Base-by-base conservation (phyloP, 2,888 invertebrate genomes). In the Synanthedon tipuliformis region DNA sequence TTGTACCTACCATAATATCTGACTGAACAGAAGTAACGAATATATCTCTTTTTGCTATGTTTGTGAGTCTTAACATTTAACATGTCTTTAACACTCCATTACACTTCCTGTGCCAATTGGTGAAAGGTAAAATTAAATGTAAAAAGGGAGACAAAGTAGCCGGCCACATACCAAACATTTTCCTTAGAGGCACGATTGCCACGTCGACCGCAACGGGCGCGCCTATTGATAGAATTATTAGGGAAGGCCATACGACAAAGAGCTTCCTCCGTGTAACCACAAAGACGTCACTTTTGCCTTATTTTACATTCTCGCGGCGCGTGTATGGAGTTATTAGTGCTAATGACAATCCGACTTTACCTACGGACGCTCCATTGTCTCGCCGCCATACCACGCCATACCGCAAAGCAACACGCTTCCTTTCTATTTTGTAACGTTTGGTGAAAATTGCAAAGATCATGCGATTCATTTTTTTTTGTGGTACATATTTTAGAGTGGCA, bases 171-270 rank as follows among this genome's bases (percentile, higher is more conserved):
- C 71, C 73, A 71, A 69, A 70, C 71, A 75, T 76, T 73, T 75
- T 70, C 69, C 64, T 61, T 66, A 61, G 66, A 62, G 56, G 59
- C 58, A 62, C 73, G 67, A 75, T 78, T 74, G 75, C 82, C 81
- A 71, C 78, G 71, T 69, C 61, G 62, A 81, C 81, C 84, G 66
- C 84, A 82, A 71, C 68, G 62, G 34, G 68, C 71, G 71, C 68
- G 62, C 70, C 78, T 77, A 79, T 81, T 81, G 81, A 83, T 83
- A 81, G 76, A 83, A 81, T 82, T 78, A 76, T 83, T 79, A 78
- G 71, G 62, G 66, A 61, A 61, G 62, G 34, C 34, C 34, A 10
- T 10, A 34, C 34, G 34, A 69, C 73, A 73, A 66, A 63, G 68
- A 63, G 69, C 66, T 75, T 75, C 75, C 74, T 78, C 68, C 62